Percentiles rank a stretch among this genome's conserved stretches.
Evolutionary conservation across 2,888 invertebrate genomes (phyloP).

Genomic region (Pimpla rufipes): DNA sequence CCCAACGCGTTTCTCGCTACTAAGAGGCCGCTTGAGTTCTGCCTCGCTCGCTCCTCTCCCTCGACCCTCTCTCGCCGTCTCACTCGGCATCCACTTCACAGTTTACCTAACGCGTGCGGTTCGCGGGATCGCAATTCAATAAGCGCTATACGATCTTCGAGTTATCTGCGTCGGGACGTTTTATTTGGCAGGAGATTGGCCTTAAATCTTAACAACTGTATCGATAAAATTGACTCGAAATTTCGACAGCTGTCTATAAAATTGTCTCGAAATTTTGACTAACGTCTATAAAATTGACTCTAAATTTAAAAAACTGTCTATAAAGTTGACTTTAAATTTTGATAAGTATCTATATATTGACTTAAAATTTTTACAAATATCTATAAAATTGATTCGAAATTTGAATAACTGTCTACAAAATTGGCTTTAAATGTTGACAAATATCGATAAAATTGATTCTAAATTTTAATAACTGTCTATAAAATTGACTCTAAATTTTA

Average conservation of each 20-base stretch:
- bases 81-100: conserved; percentile 77
- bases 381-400: too few species aligned
- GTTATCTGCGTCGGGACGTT: background rate
- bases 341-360: too few species aligned
- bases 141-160: background rate
- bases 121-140: conserved; percentile 14
- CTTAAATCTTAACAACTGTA: background rate
- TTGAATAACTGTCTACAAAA: background rate
- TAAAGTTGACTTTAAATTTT: too few species aligned
- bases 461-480: too few species aligned
- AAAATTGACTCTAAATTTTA: too few species aligned
- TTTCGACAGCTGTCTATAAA: background rate
- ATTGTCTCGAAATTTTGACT: background rate
- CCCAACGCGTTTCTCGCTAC: conserved; percentile 82
- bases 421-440: background rate
- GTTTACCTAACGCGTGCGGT: conserved; percentile 78
- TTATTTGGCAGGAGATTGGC: background rate
- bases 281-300: too few species aligned
- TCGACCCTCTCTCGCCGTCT: conserved; percentile 50
- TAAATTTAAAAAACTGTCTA: too few species aligned
- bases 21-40: conserved; percentile 78
- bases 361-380: too few species aligned
- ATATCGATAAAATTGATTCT: too few species aligned
- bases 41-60: conserved; percentile 45
- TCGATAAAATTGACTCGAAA: too few species aligned